Evolutionary conservation across 2,797 vertebrate species (phyloP), one percentile per base, ranked within the genome.

Genomic region (Florisuga fusca): DNA sequence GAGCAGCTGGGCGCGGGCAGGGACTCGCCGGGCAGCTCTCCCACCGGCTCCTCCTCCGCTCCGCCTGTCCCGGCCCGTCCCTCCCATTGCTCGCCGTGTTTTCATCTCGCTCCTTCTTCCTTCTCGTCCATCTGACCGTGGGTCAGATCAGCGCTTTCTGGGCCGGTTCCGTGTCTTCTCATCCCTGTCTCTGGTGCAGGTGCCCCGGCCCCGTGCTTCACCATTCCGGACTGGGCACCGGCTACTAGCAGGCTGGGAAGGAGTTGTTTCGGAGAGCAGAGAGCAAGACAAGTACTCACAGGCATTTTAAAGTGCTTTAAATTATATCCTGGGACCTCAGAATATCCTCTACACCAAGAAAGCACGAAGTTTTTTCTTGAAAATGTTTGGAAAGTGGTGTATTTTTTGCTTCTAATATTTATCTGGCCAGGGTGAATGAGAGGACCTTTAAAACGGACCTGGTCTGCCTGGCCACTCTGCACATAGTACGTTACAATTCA

Each of bases 31-130:
- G 2, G 57, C 38, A 6, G 19, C 34, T 11, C 50, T 38, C 61
- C 48, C 73, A 18, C 14, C 61, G 62, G 57, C 75, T 54, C 64
- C 93, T 89, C 91, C 85, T 87, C 76, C 20, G 22, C 75, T 33
- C 74, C 89, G 20, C 59, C 38, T 31, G 84, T 9, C 71, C 63
- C 16, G 12, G 17, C 23, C 15, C 26, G 26, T 5, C 36, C 9
- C 43, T 62, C 43, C 89, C 55, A 23, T 51, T 51, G 4, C 29
- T 36, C 10, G 4, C 33, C 16, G 12, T 43, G 26, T 33, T 8
- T 18, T 16, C 75, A 11, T 41, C 75, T 58, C 14, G 11, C 34
- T 66, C 20, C 27, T 26, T 4, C 14, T 26, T 6, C 15, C 21
- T 10, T 27, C 9, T 26, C 18, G 1, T 51, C 31, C 5, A 3